Base-by-base conservation (phyloP, 2,888 invertebrate species). In the Andrena chrysosceles region DNA sequence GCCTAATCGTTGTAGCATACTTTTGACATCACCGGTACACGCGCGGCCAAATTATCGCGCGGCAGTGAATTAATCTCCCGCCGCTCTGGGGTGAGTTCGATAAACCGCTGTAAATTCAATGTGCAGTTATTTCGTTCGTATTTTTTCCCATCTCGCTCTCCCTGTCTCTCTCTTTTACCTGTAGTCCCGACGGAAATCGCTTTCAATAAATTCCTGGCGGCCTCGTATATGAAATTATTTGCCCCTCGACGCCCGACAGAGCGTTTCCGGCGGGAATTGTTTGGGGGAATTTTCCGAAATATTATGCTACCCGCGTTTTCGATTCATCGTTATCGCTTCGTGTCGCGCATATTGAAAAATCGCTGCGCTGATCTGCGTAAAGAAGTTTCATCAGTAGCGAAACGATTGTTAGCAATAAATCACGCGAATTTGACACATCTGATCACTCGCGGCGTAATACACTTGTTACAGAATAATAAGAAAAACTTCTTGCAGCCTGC, bases 51-150 rank as follows among this genome's bases (percentile, higher is more conserved):
- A 82, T 82, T 75, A 81, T 81, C 75, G 49, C 52, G 42, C n/a
- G 10, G 31, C 52, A 56, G 82, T 49, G 52, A 82, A 83, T 82
- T 82, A 71, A 82, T 76, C 76, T 60, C 48, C 63, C 66, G 8
- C 20, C 62, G 42, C 52, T 60, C 8, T n/a, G 48, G 54, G 71
- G 56, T 4, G 20, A 68, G 67, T 71, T 77, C 81, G 72, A 73
- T 73, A 81, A 72, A 81, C 81, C 73, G 66, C 60, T 72, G 81
- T 72, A 72, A 81, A 81, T 81, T 81, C 81, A 72, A 72, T 68
- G 63, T 20, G 69, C 81, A 69, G 68, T 68, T 74, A 74, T 69
- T 81, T 69, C 63, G 68, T 72, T 71, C 54, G 62, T 72, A 80
- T 71, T 72, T 72, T 20, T 72, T 64, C 64, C 64, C 26, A 6